A percentile compares a stretch with the other conserved stretches of the same genome.
phyloP scores from a whole-genome alignment of 2,888 invertebrate species.

The Pristionchus maxplancki region DNA sequence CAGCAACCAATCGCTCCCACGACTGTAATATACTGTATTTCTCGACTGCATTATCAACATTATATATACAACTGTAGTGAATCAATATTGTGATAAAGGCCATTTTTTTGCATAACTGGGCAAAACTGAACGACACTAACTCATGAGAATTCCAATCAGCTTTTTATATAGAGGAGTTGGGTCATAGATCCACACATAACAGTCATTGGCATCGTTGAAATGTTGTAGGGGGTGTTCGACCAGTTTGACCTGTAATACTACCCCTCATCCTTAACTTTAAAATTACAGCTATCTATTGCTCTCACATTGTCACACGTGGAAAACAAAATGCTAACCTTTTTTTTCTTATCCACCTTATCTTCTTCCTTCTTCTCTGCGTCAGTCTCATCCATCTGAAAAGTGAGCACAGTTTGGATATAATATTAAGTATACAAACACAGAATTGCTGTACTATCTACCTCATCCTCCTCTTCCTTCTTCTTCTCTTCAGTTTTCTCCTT shows the following conservation, averaged over 20 bases:
- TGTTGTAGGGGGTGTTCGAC: constrained; percentile 96
- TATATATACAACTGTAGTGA: too few relatives aligned
- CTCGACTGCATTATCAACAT: too few relatives aligned
- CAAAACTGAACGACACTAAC: too few relatives aligned
- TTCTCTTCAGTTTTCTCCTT: constrained; percentile 80
- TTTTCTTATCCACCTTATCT: constrained; percentile 73
- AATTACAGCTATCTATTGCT: background rate
- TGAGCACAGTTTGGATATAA: background rate
- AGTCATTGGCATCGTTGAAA: constrained; percentile 90
- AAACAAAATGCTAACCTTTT: too few relatives aligned
- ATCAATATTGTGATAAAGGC: too few relatives aligned
- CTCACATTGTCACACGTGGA: too few relatives aligned
- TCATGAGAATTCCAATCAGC: constrained; percentile 80
- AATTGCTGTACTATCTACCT: constrained; percentile 36
- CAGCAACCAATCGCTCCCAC: constrained; percentile 95
- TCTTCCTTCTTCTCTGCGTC: constrained; percentile 67
- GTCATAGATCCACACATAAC: constrained; percentile 81
- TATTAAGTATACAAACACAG: background rate
- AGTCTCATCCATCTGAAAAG: constrained; percentile 54
- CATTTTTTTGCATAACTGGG: too few relatives aligned
- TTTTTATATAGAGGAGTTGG: constrained; percentile 80
- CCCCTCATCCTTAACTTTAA: background rate
- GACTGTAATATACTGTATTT: constrained; percentile 81
- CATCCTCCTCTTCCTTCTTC: constrained; percentile 78
- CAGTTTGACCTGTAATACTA: constrained; percentile 86